phyloP scores from a whole-genome alignment of 2,113 vertebrate genomes.

The Labeo rohita region DNA sequence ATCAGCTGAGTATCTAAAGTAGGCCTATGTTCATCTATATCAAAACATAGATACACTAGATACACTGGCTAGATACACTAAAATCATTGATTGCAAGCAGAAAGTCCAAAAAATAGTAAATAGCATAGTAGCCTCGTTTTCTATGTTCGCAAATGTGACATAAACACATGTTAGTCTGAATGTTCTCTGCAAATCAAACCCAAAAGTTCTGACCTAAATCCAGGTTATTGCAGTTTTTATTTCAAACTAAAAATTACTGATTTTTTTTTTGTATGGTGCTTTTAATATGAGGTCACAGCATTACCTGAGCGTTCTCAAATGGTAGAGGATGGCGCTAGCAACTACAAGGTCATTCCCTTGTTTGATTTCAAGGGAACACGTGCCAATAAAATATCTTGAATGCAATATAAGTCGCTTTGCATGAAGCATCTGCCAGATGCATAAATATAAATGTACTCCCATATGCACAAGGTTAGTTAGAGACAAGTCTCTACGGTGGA shows the following conservation, averaged over 20 bases:
- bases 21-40: background rate
- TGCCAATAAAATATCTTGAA: background rate
- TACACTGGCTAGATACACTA: background rate
- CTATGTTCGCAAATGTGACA: background rate
- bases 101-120: background rate
- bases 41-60: background rate
- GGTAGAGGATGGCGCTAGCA: background rate
- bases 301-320: background rate
- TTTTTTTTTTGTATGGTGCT: background rate
- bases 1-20: background rate
- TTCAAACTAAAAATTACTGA: background rate
- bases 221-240: background rate
- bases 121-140: background rate
- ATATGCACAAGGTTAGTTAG: constrained; percentile 24
- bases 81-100: background rate
- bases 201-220: background rate
- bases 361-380: constrained; percentile 4
- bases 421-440: background rate
- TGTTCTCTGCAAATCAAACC: background rate
- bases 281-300: background rate
- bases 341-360: background rate
- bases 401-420: background rate
- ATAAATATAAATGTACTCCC: constrained; percentile 5
- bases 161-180: background rate
- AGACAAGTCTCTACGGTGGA: constrained; percentile 18